phyloP scores from a whole-genome alignment of 1,140 invertebrate genomes.

The Platorchestia sp. region DNA sequence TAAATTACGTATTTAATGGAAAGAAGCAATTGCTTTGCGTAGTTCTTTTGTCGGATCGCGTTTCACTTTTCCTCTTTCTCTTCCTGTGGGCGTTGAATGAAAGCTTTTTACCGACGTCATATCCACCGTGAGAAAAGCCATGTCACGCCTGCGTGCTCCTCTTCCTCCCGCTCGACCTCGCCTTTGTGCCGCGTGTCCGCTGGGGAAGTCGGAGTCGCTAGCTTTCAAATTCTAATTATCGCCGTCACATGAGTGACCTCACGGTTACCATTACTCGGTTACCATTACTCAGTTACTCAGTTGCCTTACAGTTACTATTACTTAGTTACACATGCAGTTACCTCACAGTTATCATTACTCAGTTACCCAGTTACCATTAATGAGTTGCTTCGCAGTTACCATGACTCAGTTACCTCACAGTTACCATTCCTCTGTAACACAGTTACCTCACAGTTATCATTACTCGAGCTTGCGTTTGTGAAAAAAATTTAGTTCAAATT shows the following conservation, averaged over 20 bases:
- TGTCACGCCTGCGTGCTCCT: conserved; percentile 16
- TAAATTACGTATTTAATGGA: neutral
- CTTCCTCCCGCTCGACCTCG: neutral
- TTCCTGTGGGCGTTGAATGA: conserved; percentile 37
- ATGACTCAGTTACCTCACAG: too few species aligned
- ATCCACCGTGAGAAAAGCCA: conserved; percentile 12
- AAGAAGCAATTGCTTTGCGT: neutral
- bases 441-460: neutral
- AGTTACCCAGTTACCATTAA: too few species aligned
- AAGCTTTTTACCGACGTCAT: neutral
- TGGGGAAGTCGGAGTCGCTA: neutral
- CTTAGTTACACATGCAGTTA: too few species aligned
- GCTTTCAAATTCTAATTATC: neutral
- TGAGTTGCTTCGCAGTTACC: too few species aligned
- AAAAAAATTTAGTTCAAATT: neutral
- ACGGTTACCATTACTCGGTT: too few species aligned
- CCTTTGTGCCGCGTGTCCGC: neutral
- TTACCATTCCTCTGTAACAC: too few species aligned
- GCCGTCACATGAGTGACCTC: conserved; percentile 10
- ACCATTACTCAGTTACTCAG: too few species aligned
- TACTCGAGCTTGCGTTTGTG: neutral
- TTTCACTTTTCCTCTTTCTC: neutral
- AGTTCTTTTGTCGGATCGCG: neutral
- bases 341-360: too few species aligned
- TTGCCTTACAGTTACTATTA: too few species aligned